Base-by-base conservation (phyloP, 2,888 invertebrate species). In the Tenthredo amoena region DNA sequence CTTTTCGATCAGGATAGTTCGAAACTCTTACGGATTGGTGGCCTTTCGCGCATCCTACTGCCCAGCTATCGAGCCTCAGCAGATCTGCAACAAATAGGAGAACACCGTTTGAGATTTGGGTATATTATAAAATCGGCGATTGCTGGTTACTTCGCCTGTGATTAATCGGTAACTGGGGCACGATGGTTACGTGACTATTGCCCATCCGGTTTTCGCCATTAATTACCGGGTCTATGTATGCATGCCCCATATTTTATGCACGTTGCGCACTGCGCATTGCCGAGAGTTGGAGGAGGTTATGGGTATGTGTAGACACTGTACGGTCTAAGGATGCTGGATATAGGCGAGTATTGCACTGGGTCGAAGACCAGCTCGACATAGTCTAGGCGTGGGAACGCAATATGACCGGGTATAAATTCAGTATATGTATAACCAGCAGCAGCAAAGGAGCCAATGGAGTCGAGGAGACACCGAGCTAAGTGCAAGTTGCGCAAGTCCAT, bases 361-460 rank as follows among this genome's bases (percentile, higher is more conserved):
- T 86, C 87, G 87, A 88, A 87, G 86, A 87, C 87, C 87, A 87
- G 87, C 85, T 85, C 85, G 86, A 86, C 87, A 85, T 85, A 86
- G 87, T 85, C 87, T 71, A 91, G 92, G 91, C 93, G 93, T 93
- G 92, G 93, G 93, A 93, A 93, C 92, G 91, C 91, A 90, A 89
- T 90, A 90, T 89, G 88, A 89, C 89, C 89, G 91, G 91, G 90
- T 92, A 92, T 93, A 92, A 92, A 93, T 92, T 90, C 89, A 90
- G 88, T 88, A 87, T 89, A 87, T 88, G 50, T 81, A 81, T 81
- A 81, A 62, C 86, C 86, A 74, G 86, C 86, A 74, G 18, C 72
- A 85, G 21, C 34, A 34, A 81, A 34, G 18, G 40, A 58, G 81
- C 37, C 31, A 62, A 18, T 50, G n/a, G 34, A 68, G 83, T 68